phyloP scores from a whole-genome alignment of 2,113 vertebrate genomes.

The Synchiropus splendidus region DNA sequence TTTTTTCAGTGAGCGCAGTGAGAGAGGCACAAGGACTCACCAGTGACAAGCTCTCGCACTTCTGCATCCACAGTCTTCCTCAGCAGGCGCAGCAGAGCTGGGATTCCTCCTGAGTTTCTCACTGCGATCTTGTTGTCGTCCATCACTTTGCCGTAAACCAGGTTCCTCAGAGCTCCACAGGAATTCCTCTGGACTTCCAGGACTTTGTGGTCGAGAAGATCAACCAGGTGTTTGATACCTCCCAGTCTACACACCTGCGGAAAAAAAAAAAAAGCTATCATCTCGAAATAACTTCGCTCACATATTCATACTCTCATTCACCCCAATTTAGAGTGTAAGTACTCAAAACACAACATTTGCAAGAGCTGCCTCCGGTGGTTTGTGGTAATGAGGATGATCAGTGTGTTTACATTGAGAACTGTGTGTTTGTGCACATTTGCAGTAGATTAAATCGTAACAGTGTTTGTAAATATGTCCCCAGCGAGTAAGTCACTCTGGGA shows the following conservation, averaged over 20 bases:
- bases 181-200: slow-evolving; percentile 94
- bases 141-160: slow-evolving; percentile 90
- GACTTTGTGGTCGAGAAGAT: slow-evolving; percentile 89
- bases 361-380: too few species aligned
- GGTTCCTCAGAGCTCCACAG: slow-evolving; percentile 88
- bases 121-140: slow-evolving; percentile 95
- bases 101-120: slow-evolving; percentile 87
- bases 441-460: too few species aligned
- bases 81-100: slow-evolving; percentile 83
- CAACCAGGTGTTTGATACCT: slow-evolving; percentile 92
- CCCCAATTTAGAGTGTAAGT: too few species aligned
- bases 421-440: too few species aligned
- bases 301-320: too few species aligned
- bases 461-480: too few species aligned
- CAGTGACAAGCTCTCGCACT: slow-evolving; percentile 91
- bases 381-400: too few species aligned
- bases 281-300: too few species aligned
- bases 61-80: slow-evolving; percentile 89
- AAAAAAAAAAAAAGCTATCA: neutral
- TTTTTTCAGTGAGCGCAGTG: neutral
- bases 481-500: too few species aligned
- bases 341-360: too few species aligned
- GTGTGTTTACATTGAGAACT: too few species aligned
- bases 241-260: slow-evolving; percentile 85
- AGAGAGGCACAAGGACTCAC: slow-evolving; percentile 52